Evolutionary conservation across 1,140 invertebrate genomes (phyloP).

Genomic region (Leucophenga varia): DNA sequence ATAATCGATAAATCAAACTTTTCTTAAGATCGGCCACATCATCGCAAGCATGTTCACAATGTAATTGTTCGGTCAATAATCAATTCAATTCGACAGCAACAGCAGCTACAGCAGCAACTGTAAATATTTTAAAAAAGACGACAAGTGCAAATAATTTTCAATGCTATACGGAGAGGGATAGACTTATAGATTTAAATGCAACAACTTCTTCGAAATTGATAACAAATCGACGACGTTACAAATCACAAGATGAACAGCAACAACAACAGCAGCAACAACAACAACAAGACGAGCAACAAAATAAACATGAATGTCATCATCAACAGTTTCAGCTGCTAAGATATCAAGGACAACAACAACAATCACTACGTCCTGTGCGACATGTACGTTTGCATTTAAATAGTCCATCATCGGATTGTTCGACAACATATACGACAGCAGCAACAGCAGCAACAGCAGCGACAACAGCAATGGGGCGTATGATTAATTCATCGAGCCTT

Average conservation of each 20-base stretch:
- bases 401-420: constrained; percentile 43
- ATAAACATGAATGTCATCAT: background rate
- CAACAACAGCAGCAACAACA: constrained; percentile 1
- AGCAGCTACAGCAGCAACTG: background rate
- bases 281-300: background rate
- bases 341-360: background rate
- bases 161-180: constrained; percentile 49
- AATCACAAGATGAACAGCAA: too few species aligned
- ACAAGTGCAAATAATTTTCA: constrained; percentile 31
- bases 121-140: background rate
- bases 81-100: background rate
- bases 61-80: constrained; percentile 18
- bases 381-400: constrained; percentile 40
- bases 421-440: constrained; percentile 9
- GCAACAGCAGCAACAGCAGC: constrained; percentile 61
- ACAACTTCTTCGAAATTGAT: constrained; percentile 11
- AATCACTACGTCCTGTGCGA: constrained; percentile 25
- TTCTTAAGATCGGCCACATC: constrained; percentile 42
- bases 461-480: constrained; percentile 67
- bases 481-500: constrained; percentile 17
- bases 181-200: constrained; percentile 40
- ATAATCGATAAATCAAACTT: constrained; percentile 4
- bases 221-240: too few species aligned
- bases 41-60: constrained; percentile 39
- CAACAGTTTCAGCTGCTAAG: background rate